phyloP scores from a whole-genome alignment of 2,797 vertebrate genomes.

The Centropyge bicolor region DNA sequence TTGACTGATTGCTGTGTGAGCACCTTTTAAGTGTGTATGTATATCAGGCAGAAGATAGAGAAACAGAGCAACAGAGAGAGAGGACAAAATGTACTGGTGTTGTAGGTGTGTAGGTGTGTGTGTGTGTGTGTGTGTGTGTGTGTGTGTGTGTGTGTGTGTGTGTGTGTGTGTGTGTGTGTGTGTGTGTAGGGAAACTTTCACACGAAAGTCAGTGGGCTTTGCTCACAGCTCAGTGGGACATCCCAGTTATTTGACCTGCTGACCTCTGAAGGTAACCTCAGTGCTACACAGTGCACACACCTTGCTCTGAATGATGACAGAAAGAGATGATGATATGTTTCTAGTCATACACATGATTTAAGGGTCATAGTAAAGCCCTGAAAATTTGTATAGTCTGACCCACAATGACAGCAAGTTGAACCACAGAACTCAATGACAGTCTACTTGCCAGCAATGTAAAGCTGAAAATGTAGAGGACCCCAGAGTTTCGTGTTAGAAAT shows the following conservation, averaged over 20 bases:
- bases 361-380: not conserved
- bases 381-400: not conserved
- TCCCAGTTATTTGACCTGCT: slow-evolving; percentile 51
- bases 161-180: not conserved
- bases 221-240: slow-evolving; percentile 44
- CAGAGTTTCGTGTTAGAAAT: too few species aligned
- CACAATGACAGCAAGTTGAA: not conserved
- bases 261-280: slow-evolving; percentile 21
- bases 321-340: not conserved
- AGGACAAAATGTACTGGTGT: slow-evolving; percentile 17
- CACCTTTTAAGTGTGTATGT: not conserved
- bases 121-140: not conserved
- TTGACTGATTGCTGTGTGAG: slow-evolving; percentile 29
- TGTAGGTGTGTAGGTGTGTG: not conserved
- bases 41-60: not conserved
- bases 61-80: not conserved
- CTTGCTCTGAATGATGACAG: not conserved
- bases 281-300: slow-evolving; percentile 4
- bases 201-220: slow-evolving; percentile 26
- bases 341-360: not conserved
- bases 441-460: too few species aligned
- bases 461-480: too few species aligned
- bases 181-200: not conserved
- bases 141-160: not conserved
- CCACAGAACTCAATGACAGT: not conserved